Evolutionary conservation across 2,888 invertebrate species (phyloP), one percentile per base, ranked within the genome.

Genomic region (Cantharis rustica): DNA sequence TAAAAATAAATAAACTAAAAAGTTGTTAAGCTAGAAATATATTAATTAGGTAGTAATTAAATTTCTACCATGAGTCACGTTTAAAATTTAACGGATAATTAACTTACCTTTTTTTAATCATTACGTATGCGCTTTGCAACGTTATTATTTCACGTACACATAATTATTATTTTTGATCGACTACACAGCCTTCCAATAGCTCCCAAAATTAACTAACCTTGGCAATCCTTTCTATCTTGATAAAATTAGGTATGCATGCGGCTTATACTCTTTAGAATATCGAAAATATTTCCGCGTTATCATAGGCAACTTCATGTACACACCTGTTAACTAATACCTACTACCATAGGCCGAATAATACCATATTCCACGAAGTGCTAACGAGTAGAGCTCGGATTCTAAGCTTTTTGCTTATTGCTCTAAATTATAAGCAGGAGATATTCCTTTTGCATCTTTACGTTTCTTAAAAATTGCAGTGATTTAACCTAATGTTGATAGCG

Each of bases 151-250:
- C 68, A 27, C 73, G 68, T 68, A 73, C 20, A 23, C 68, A 61
- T 66, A 66, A 71, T 16, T 16, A 17, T n/a, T 23, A 61, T 68
- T 68, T 73, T 15, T 20, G 62, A n/a, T 20, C 20, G 17, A 68
- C 26, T 23, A 23, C 16, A 61, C 27, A 68, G 2, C 23, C 17
- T 20, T 16, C 23, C 23, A n/a, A 15, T 68, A 16, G 69, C 27
- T 20, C 68, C 68, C 68, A 20, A 47, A 68, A 68, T 69, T 73
- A 68, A 61, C 68, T 73, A 73, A 62, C 73, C 73, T 73, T 73
- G 73, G 68, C 73, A 16, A 73, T 68, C 73, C 73, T 73, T 68
- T 73, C 69, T 10, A n/a, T 68, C 16, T 3, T 11, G 17, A 66
- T 64, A 72, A 71, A 71, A 63, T 17, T 71, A 27, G 69, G 20